These are phyloP conservation scores for Pogona vitticeps DNA, from an alignment of 2,113 vertebrate species.

Conservation along the genomic window DNA sequence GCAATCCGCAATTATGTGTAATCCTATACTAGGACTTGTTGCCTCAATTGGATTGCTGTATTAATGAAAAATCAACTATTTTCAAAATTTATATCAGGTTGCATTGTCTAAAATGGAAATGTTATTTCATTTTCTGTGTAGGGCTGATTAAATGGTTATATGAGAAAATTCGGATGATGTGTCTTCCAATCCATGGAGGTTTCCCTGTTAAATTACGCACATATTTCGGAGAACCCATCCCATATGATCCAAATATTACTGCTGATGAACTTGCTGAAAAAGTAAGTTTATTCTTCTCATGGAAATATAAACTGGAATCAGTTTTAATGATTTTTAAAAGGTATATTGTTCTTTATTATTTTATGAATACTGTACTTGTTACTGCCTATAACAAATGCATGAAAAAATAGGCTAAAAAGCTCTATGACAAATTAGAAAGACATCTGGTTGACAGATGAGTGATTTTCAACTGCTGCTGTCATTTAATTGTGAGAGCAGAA, in stretches of 20 bases:
- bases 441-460: no score
- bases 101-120: background rate
- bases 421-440: no score
- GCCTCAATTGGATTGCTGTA: background rate
- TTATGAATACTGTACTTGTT: no score
- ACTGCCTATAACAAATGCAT: no score
- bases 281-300: background rate
- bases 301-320: background rate
- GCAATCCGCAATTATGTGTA: no score
- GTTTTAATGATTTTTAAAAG: no score
- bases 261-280: slow-evolving; percentile 12
- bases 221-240: slow-evolving; percentile 19
- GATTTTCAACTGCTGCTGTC: no score
- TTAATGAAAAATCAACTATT: background rate
- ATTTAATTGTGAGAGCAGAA: no score
- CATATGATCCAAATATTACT: slow-evolving; percentile 11
- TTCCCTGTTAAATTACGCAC: slow-evolving; percentile 17
- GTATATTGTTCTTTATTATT: no score
- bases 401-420: no score
- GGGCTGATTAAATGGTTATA: background rate
- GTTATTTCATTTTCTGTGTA: background rate
- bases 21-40: background rate
- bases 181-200: background rate
- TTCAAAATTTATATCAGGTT: background rate
- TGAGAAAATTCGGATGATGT: background rate